Evolutionary conservation across 2,888 invertebrate genomes (phyloP).

Genomic region (Chloroclystis v-ata): DNA sequence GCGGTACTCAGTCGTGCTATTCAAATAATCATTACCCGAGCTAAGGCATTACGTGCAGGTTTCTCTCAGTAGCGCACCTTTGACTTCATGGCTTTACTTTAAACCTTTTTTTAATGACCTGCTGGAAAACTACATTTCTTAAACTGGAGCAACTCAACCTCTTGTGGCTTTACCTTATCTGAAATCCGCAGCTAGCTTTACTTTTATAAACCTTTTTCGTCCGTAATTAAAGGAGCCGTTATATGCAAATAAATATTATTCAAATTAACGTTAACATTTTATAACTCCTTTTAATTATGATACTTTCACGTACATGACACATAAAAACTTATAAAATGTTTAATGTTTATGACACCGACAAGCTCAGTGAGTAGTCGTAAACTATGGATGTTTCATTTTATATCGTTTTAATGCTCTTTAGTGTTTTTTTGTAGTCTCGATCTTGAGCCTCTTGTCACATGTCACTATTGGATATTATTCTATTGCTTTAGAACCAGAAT

Average conservation of each 20-base stretch:
- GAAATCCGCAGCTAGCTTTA: background rate
- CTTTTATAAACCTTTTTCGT: background rate
- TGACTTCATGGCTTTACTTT: slow-evolving; percentile 27
- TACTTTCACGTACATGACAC: background rate
- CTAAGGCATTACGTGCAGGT: slow-evolving; percentile 28
- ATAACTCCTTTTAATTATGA: background rate
- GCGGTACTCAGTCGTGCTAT: slow-evolving; percentile 18
- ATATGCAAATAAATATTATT: background rate
- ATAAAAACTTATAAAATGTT: slow-evolving; percentile 4
- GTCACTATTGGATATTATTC: no score
- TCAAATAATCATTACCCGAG: slow-evolving; percentile 31
- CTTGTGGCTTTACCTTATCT: background rate
- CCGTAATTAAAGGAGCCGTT: background rate
- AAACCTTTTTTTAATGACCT: slow-evolving; percentile 10
- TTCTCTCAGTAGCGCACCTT: slow-evolving; percentile 9
- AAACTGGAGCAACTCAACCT: background rate
- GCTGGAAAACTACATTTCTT: slow-evolving; percentile 1
- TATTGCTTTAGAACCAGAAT: no score
- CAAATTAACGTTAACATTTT: background rate
- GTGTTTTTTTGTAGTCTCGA: slow-evolving; percentile 10
- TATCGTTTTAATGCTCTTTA: slow-evolving; percentile 18
- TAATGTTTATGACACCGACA: slow-evolving; percentile 8
- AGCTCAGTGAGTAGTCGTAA: slow-evolving; percentile 23
- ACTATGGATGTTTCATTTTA: slow-evolving; percentile 23
- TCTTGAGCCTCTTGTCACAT: no score